Evolutionary conservation across 1,140 invertebrate species (phyloP).

Genomic region (Acromyrmex charruanus): DNA sequence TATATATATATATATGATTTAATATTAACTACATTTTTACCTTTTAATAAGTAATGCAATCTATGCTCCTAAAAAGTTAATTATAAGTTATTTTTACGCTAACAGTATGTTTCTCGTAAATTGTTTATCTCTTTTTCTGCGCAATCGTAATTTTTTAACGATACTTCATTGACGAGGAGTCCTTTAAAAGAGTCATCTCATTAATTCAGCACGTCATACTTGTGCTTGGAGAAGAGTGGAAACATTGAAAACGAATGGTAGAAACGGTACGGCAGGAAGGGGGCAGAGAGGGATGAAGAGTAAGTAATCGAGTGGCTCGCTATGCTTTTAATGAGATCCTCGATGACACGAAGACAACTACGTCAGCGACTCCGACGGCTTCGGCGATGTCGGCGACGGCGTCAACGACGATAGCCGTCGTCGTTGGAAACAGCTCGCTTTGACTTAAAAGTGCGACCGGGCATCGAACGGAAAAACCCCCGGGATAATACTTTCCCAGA

Average conservation of each 20-base stretch:
- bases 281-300: not conserved
- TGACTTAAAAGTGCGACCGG: slow-evolving; percentile 73
- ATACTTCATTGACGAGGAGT: slow-evolving; percentile 72
- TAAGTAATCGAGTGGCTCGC: slow-evolving; percentile 77
- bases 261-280: not conserved
- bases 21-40: not conserved
- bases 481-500: slow-evolving; percentile 73
- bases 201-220: slow-evolving; percentile 75
- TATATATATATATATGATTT: not conserved
- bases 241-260: slow-evolving; percentile 43
- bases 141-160: slow-evolving; percentile 60
- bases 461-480: slow-evolving; percentile 75
- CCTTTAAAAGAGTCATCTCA: slow-evolving; percentile 72
- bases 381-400: slow-evolving; percentile 15
- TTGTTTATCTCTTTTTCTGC: not conserved
- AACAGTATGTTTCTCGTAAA: not conserved
- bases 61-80: too few relatives aligned
- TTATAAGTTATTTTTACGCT: not conserved
- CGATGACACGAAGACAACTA: slow-evolving; percentile 74
- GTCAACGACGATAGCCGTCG: slow-evolving; percentile 29
- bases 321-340: slow-evolving; percentile 81
- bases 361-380: slow-evolving; percentile 12
- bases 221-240: slow-evolving; percentile 25
- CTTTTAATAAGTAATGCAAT: not conserved
- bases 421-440: slow-evolving; percentile 60